phyloP scores from a whole-genome alignment of 2,113 vertebrate genomes.

The Nansenia antarctica region DNA sequence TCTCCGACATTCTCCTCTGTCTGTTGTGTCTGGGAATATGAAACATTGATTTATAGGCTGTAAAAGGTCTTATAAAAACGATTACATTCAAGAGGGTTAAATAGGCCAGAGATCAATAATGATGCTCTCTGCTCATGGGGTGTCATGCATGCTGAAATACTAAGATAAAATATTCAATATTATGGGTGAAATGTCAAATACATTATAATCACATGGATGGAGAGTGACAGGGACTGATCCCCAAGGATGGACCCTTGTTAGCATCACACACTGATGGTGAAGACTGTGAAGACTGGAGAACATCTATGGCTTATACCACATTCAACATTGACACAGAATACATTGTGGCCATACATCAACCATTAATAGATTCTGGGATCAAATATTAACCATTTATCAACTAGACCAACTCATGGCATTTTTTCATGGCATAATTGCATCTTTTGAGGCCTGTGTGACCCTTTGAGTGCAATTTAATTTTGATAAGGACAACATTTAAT shows the following conservation, averaged over 20 bases:
- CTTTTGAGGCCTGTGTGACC: not conserved
- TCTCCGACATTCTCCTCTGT: slow-evolving; percentile 88
- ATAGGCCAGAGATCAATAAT: slow-evolving; percentile 93
- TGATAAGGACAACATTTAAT: slow-evolving; percentile 29
- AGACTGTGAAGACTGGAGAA: too few species aligned
- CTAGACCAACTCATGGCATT: not conserved
- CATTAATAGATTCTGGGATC: too few species aligned
- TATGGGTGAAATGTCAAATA: slow-evolving; percentile 97
- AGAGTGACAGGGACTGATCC: slow-evolving; percentile 89
- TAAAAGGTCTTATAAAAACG: slow-evolving; percentile 95
- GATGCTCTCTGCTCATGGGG: slow-evolving; percentile 85
- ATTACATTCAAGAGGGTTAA: slow-evolving; percentile 94
- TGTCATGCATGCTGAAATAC: slow-evolving; percentile 92
- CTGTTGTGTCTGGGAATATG: slow-evolving; percentile 88
- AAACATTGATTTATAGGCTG: slow-evolving; percentile 94
- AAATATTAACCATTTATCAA: not conserved
- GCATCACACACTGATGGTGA: not conserved
- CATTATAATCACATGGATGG: slow-evolving; percentile 94
- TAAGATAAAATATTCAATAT: slow-evolving; percentile 97
- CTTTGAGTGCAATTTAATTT: not conserved
- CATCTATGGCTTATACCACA: too few species aligned
- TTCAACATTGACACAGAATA: too few species aligned
- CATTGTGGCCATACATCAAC: too few species aligned
- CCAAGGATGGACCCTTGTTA: slow-evolving; percentile 39
- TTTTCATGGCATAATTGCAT: not conserved